Evolutionary conservation across 2,797 vertebrate species (phyloP), one percentile per base, ranked within the genome.

Genomic region (Erethizon dorsatum): DNA sequence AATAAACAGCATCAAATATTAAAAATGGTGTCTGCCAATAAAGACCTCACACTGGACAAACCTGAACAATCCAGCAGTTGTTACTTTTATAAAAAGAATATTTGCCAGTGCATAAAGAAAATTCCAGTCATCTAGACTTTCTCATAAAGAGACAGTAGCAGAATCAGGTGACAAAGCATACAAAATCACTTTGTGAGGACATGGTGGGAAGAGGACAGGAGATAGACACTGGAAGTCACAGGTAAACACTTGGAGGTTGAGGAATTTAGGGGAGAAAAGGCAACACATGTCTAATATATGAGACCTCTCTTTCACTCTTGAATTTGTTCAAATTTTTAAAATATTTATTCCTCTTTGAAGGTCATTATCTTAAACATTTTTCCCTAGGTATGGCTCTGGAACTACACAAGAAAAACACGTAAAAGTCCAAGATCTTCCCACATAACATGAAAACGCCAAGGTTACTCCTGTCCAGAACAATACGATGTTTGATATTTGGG

Each of bases 281-380:
- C 18, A 12, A 9, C 1, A 1, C 11, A 4, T 1, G 1, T 54
- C 24, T 50, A 2, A 2, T 18, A 45, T 1, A 37, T 8, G 26
- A 50, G 26, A 77, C 4, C 84, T 20, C 20, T 33, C 41, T 82
- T 63, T 79, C 59, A 61, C 8, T n/a, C 54, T 80, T 80, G 54
- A 41, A 63, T 56, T 78, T 84, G 6, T 54, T 50, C 83, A 5
- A 57, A 82, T 56, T 52, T 47, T 63, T 86, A 63, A 52, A 79
- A 85, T 45, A 37, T 45, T 37, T 24, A 37, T 47, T 90, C 65
- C 31, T 80, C 56, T 79, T 61, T 41, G n/a, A 83, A 83, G 50
- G 50, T 12, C 82, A 91, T 47, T 37, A 56, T 3, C 17, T 80
- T 33, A 56, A 0, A 54, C 47, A 50, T 50, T 80, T 78, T 41